These are phyloP conservation scores for Phaethon lepturus DNA, from an alignment of 2,113 vertebrate genomes.

Conservation along the genomic window DNA sequence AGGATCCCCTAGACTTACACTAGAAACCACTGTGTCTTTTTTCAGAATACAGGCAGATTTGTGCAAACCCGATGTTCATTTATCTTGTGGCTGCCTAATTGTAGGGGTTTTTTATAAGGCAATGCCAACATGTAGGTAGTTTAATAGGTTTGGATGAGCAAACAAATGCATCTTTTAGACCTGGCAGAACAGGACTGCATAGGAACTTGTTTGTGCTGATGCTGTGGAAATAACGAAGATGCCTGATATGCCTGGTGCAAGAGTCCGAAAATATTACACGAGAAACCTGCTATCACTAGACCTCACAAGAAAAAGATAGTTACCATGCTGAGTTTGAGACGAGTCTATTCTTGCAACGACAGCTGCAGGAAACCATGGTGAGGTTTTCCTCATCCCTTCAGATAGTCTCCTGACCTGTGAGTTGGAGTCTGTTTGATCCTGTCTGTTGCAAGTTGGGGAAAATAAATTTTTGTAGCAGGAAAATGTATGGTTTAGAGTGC, in stretches of 20 bases:
- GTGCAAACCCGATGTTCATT: neutral
- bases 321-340: neutral
- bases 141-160: neutral
- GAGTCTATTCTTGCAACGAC: neutral
- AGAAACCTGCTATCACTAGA: constrained; percentile 31
- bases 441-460: neutral
- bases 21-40: neutral
- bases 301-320: constrained; percentile 37
- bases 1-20: neutral
- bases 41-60: neutral
- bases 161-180: constrained; percentile 7
- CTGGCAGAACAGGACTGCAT: neutral
- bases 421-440: neutral
- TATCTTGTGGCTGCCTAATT: neutral
- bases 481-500: neutral
- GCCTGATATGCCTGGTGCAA: neutral
- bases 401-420: neutral
- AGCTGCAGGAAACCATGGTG: constrained; percentile 47
- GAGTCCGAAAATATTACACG: neutral
- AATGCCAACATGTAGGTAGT: neutral
- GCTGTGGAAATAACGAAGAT: constrained; percentile 23
- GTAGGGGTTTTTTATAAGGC: neutral
- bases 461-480: neutral
- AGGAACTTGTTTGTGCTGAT: constrained; percentile 22
- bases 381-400: neutral